Base-by-base conservation (phyloP, 92 coral and sea anemone genomes). In the Metridium senile region DNA sequence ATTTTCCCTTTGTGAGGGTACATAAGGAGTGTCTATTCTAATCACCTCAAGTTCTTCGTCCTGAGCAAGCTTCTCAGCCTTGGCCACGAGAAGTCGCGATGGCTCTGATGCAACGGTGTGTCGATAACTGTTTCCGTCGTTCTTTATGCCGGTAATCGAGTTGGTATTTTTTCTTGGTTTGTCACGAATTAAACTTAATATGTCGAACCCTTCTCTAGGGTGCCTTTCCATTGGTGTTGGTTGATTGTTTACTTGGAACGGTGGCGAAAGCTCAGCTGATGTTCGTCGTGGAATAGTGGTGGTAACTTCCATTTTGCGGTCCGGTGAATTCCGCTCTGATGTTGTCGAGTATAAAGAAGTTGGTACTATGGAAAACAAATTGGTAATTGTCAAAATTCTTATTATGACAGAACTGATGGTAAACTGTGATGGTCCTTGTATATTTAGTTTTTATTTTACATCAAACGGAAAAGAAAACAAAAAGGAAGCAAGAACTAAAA, bases 41-140 rank as follows among this genome's bases (percentile, higher is more conserved):
- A 77, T 51, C 0, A 77, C 82, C 46, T 68, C 84, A 6, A 79
- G 51, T 31, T 79, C 84, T 26, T 79, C 76, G 66, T 79, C 84
- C 59, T 79, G 84, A 3, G 67, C 25, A 4, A 79, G 84, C 29
- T 79, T 79, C 28, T 79, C 84, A 9, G 73, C 84, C 32, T 58
- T 66, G 2, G 82, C 82, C 1, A 77, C 82, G 0, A 77, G 74
- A 0, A 77, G 66, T 2, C 51, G 82, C 19, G 71, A 51, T 6
- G 49, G 22, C 27, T 66, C 73, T 66, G 27, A 66, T 66, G 27
- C 66, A 20, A 33, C 43, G 18, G 47, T 18, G 26, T 61, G 25
- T 9, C 64, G 56, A 27, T 23, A 3, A 19, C 7, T 17, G 1
- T 67, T 62, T 18, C 8, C 22, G 28, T 10, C 20, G 18, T 32